phyloP scores from a whole-genome alignment of 1,140 invertebrate genomes.

The Macrosteles quadrilineatus region DNA sequence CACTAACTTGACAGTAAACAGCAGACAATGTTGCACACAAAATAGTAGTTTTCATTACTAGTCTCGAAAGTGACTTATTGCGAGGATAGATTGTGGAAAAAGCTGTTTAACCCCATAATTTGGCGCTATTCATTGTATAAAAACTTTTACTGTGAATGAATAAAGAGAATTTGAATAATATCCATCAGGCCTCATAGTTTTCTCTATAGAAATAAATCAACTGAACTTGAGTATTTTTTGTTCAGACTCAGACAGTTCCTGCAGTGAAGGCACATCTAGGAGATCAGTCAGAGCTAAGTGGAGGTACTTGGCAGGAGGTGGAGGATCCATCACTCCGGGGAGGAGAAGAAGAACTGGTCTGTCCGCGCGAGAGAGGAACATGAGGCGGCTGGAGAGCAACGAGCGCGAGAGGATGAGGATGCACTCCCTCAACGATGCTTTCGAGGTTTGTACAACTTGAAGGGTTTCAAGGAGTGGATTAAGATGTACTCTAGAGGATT shows the following conservation, averaged over 20 bases:
- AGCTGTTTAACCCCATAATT: background rate
- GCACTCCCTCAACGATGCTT: slow-evolving; percentile 91
- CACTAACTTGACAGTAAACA: background rate
- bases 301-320: background rate
- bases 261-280: slow-evolving; percentile 26
- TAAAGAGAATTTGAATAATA: background rate
- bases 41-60: background rate
- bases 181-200: background rate
- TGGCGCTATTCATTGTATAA: background rate
- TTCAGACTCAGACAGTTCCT: slow-evolving; percentile 34
- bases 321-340: slow-evolving; percentile 29
- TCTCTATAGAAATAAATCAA: background rate
- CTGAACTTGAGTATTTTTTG: background rate
- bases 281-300: slow-evolving; percentile 25
- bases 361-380: slow-evolving; percentile 77
- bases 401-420: slow-evolving; percentile 89
- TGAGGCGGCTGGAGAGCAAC: slow-evolving; percentile 86
- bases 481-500: too few species aligned
- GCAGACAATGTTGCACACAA: background rate
- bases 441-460: slow-evolving; percentile 80
- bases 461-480: too few species aligned
- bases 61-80: too few species aligned
- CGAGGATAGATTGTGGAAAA: background rate
- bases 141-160: too few species aligned
- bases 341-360: slow-evolving; percentile 59